Evolutionary conservation across 2,888 invertebrate species (phyloP).

Genomic region (Andrena hattorfiana): DNA sequence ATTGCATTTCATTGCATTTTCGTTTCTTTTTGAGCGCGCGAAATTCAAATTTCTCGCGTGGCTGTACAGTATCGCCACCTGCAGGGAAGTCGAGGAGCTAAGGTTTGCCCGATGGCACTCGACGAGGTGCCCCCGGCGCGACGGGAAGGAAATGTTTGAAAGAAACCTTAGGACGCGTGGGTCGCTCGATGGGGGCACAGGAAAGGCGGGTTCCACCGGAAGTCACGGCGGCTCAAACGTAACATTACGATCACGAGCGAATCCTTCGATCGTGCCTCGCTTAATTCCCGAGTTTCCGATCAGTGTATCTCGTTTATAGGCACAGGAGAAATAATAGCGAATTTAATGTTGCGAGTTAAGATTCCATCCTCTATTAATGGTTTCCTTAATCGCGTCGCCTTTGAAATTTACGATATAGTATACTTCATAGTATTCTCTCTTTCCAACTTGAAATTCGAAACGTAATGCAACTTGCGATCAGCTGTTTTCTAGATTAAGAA

Average conservation of each 20-base stretch:
- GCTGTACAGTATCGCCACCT: slow-evolving; percentile 26
- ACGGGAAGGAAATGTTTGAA: slow-evolving; percentile 54
- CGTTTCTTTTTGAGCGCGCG: too few species aligned
- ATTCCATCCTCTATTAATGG: not conserved
- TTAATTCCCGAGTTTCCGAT: slow-evolving; percentile 31
- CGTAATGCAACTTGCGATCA: not conserved
- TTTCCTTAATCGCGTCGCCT: not conserved
- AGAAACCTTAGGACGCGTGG: slow-evolving; percentile 59
- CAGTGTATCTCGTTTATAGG: not conserved
- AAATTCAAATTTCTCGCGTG: not conserved
- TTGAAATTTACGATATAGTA: too few species aligned
- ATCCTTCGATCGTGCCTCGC: slow-evolving; percentile 33
- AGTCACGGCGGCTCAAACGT: slow-evolving; percentile 58
- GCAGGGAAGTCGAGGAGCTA: slow-evolving; percentile 3
- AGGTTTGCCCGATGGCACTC: slow-evolving; percentile 9
- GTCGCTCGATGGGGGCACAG: slow-evolving; percentile 39
- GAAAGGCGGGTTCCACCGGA: slow-evolving; percentile 62
- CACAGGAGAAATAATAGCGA: not conserved
- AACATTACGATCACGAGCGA: slow-evolving; percentile 55
- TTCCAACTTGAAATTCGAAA: not conserved
- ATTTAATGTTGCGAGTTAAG: not conserved
- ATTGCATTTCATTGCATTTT: too few species aligned
- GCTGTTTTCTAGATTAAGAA: not conserved
- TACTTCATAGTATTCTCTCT: not conserved
- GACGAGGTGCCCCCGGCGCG: not conserved